A percentile compares a stretch with the other conserved stretches of the same genome.
These are phyloP conservation scores for Acanthurus leucopareius DNA, from an alignment of 2,797 vertebrate species.

Conservation along the genomic window DNA sequence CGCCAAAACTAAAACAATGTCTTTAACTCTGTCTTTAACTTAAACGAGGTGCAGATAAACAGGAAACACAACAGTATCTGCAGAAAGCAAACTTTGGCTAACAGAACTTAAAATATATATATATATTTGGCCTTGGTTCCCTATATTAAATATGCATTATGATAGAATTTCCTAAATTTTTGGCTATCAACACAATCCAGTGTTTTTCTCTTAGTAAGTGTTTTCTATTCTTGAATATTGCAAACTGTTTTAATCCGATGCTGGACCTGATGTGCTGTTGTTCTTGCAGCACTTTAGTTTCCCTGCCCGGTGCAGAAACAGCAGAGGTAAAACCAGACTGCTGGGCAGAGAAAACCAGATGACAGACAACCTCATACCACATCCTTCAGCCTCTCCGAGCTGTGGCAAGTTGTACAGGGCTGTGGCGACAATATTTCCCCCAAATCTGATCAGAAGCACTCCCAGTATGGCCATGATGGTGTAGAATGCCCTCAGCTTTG, in stretches of 20 bases:
- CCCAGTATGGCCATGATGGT: conserved; percentile 1
- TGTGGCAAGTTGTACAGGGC: accelerated
- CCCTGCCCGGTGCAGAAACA: background rate
- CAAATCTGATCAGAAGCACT: background rate
- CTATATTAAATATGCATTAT: too few relatives aligned
- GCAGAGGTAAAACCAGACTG: background rate
- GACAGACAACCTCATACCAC: background rate
- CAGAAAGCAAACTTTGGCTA: too few relatives aligned
- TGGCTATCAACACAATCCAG: too few relatives aligned
- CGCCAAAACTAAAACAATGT: too few relatives aligned
- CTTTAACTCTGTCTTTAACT: too few relatives aligned
- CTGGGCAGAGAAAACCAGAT: background rate
- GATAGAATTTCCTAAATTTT: too few relatives aligned
- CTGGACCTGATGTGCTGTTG: background rate
- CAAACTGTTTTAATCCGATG: background rate
- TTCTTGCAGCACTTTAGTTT: background rate
- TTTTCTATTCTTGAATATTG: too few relatives aligned
- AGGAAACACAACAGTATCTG: too few relatives aligned
- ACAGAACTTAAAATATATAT: too few relatives aligned
- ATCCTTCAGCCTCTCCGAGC: accelerated
- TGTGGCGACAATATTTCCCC: accelerated
- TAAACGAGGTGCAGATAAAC: too few relatives aligned
- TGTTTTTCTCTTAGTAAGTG: too few relatives aligned
- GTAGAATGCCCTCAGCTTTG: background rate
- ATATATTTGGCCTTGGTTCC: too few relatives aligned